These are phyloP conservation scores for Trinectes maculatus DNA, from an alignment of 2,113 vertebrate genomes.

Conservation along the genomic window DNA sequence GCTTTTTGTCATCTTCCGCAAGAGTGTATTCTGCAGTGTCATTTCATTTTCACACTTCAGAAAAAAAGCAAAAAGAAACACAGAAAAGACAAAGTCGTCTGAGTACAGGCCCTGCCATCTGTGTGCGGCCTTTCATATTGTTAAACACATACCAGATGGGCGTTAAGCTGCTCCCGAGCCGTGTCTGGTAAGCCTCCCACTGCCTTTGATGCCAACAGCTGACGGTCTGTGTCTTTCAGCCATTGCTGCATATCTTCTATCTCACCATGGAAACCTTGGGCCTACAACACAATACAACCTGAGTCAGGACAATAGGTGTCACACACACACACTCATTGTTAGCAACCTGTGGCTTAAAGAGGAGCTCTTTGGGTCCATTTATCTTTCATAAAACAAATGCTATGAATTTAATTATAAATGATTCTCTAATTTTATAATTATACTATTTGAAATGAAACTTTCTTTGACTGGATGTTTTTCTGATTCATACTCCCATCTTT, in stretches of 20 bases:
- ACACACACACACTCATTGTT: conserved; percentile 59
- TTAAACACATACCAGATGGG: conserved; percentile 93
- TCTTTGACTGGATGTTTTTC: too few species aligned
- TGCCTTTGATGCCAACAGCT: conserved; percentile 95
- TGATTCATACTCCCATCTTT: too few species aligned
- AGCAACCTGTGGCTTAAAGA: conserved; percentile 24
- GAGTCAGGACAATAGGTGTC: conserved; percentile 75
- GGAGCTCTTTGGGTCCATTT: conserved; percentile 55
- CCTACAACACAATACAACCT: conserved; percentile 86
- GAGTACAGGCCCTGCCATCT: conserved; percentile 72
- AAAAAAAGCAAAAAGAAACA: conserved; percentile 71
- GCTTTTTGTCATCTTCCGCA: conserved; percentile 39
- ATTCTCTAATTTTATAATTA: too few species aligned
- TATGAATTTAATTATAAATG: background rate
- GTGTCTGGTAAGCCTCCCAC: conserved; percentile 98
- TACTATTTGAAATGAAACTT: too few species aligned
- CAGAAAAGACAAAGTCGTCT: conserved; percentile 58
- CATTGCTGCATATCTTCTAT: conserved; percentile 98
- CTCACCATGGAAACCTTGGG: conserved; percentile 98
- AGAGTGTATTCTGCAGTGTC: conserved; percentile 58
- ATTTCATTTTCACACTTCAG: conserved; percentile 76
- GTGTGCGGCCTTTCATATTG: conserved; percentile 76
- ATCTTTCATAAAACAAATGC: background rate
- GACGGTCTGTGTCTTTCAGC: conserved; percentile 97
- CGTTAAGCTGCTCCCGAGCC: conserved; percentile 94